Percentiles rank a stretch among this genome's conserved stretches.
Conservation (phyloP, 2,113 vertebrate genomes). For the Cairina moschata region DNA sequence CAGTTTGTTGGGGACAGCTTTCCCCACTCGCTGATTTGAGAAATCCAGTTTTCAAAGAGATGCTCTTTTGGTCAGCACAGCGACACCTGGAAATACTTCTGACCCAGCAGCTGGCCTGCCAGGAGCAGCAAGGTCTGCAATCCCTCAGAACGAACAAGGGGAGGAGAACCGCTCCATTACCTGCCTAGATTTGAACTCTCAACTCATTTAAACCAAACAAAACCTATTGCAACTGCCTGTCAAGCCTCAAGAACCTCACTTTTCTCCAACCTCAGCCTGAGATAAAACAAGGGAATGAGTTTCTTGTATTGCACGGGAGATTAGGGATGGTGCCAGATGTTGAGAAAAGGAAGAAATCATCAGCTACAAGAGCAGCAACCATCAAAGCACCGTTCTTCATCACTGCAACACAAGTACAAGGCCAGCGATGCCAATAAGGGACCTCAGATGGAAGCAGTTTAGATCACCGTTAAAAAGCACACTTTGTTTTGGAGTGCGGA, state of each 20-base stretch:
- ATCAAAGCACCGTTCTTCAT: neutral
- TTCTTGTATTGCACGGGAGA: neutral
- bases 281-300: conserved; percentile 22
- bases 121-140: neutral
- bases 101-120: neutral
- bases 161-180: neutral
- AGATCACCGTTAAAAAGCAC: neutral
- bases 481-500: neutral
- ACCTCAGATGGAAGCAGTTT: neutral
- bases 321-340: neutral
- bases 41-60: neutral
- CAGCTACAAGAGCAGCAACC: neutral
- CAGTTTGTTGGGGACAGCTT: accelerated
- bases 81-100: neutral
- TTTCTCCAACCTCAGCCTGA: neutral
- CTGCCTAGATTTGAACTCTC: neutral
- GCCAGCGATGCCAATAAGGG: neutral
- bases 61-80: neutral
- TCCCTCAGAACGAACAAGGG: neutral
- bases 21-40: neutral
- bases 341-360: neutral
- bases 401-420: neutral
- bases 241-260: conserved; percentile 4
- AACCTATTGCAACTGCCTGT: neutral
- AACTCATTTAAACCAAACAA: conserved; percentile 7